Evolutionary conservation across 2,797 vertebrate genomes (phyloP), one percentile per base, ranked within the genome.

Genomic region (Dryobates pubescens): DNA sequence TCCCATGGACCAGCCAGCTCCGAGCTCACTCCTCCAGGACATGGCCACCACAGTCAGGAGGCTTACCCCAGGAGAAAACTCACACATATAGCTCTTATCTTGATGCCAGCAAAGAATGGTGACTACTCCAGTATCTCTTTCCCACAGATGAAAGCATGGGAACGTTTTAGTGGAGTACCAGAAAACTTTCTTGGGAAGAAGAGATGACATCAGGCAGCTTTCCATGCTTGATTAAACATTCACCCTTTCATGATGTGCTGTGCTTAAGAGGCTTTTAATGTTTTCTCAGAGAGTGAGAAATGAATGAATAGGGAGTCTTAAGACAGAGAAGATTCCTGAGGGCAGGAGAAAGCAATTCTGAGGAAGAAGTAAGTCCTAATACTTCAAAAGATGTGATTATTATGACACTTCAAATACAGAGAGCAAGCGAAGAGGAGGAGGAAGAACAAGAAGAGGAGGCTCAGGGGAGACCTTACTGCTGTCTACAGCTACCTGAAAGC

Each of bases 131-230:
- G 34, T 74, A 61, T 77, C 82, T 89, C 64, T 86, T 94, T 94
- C 75, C 62, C 89, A 92, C 62, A 90, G 68, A 95, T 80, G 27
- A 95, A 94, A 94, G 80, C 80, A 92, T 80, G 82, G 65, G 74
- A 96, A 93, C 65, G 7, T 43, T 82, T 34, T 34, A 93, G 51
- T 2, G 3, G 43, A 88, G 34, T 0, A 1, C 22, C 3, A 54
- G 62, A 94, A 92, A 92, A 84, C 58, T 86, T 94, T 45, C 47
- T 68, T 82, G 69, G 75, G 73, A 95, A 85, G 0, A 6, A 82
- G 77, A 89, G 69, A 77, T 65, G 82, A 82, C 64, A 90, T 84
- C 74, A 93, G 61, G 41, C 7, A 0, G 29, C 47, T 76, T 94
- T 92, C 79, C 32, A 70, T 26, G 64, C 70, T 36, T 62, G 61